phyloP scores from a whole-genome alignment of 2,797 vertebrate genomes.

The Hipposideros larvatus region DNA sequence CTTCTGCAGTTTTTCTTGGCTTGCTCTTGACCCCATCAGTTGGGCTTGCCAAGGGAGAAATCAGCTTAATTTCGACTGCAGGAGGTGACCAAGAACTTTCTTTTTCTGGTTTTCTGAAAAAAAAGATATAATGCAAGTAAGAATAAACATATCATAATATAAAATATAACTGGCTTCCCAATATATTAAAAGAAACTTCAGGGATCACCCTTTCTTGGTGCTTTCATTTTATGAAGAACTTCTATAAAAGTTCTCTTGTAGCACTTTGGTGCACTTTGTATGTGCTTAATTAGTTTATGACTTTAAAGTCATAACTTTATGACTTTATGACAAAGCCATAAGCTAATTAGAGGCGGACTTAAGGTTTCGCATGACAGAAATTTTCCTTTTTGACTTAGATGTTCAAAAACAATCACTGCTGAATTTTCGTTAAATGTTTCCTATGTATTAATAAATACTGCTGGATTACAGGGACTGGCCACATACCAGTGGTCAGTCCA shows the following conservation, averaged over 20 bases:
- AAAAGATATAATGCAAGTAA: not conserved
- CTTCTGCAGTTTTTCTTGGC: conserved; percentile 85
- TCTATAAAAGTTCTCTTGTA: no score
- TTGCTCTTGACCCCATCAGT: conserved; percentile 80
- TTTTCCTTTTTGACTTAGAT: not conserved
- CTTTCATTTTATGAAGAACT: not conserved
- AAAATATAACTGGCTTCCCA: not conserved
- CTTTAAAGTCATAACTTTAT: no score
- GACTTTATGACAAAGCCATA: no score
- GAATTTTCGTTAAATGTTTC: not conserved
- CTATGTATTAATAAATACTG: not conserved
- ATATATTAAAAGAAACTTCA: not conserved
- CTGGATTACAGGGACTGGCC: not conserved
- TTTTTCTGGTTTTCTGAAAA: conserved; percentile 88
- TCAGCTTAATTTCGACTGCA: conserved; percentile 90
- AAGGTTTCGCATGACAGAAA: not conserved
- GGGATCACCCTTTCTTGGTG: not conserved
- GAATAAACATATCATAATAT: not conserved
- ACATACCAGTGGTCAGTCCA: not conserved
- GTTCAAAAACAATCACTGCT: not conserved
- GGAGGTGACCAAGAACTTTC: conserved; percentile 88
- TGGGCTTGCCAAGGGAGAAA: conserved; percentile 95
- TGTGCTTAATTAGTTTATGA: no score
- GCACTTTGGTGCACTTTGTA: no score
- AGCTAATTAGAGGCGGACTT: not conserved